Conservation (phyloP, 2,888 invertebrate species). For the Papilio gigon region DNA sequence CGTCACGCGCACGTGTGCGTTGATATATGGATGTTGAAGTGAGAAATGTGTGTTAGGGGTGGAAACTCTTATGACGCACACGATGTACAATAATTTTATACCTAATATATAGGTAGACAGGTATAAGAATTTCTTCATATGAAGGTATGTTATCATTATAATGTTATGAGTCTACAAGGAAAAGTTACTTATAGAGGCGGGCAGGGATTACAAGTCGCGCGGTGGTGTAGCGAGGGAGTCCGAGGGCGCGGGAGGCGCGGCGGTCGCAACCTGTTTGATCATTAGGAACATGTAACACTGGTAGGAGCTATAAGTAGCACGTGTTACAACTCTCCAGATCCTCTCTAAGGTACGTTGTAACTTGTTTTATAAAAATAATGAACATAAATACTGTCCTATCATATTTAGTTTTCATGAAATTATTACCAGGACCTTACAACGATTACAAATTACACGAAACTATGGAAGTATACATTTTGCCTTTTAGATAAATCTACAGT, state of each 20-base stretch:
- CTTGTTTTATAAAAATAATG: not conserved
- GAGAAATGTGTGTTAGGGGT: constrained; percentile 10
- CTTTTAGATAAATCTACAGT: not conserved
- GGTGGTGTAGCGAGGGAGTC: not conserved
- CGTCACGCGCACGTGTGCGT: constrained; percentile 18
- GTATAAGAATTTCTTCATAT: not conserved
- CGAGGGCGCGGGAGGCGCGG: not conserved
- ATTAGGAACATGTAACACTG: constrained; percentile 22
- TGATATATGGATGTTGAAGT: constrained; percentile 9
- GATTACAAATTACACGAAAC: not conserved
- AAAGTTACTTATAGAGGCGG: constrained; percentile 5
- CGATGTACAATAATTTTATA: not conserved
- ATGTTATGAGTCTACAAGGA: not conserved
- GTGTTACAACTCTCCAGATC: constrained; percentile 10
- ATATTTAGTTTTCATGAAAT: not conserved
- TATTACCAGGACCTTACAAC: not conserved
- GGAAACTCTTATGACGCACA: not conserved
- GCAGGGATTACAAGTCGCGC: constrained; percentile 8
- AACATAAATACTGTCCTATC: not conserved
- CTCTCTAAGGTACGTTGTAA: not conserved
- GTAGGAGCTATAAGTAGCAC: constrained; percentile 9
- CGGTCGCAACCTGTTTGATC: constrained; percentile 13
- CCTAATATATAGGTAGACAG: not conserved
- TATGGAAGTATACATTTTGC: not conserved
- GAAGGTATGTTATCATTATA: not conserved